Evolutionary conservation across 37 sponge, comb jelly and placozoan genomes (phyloP).

Genomic region (Amphimedon queenslandica): DNA sequence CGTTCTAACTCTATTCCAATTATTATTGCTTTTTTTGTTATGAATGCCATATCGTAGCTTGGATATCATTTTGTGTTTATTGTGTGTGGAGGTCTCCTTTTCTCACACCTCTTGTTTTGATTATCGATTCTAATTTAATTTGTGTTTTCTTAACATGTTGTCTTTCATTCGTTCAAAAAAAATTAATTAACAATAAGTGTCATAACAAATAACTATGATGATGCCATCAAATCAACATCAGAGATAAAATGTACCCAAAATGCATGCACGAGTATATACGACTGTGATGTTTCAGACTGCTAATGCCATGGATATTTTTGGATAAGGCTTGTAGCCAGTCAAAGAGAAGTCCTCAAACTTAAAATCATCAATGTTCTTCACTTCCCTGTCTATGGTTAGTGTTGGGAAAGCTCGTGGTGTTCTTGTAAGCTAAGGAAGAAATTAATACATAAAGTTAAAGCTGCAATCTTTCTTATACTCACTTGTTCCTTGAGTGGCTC

Average conservation of each 20-base stretch:
- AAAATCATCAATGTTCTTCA: slow-evolving; percentile 85
- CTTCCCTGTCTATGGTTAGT: slow-evolving; percentile 61
- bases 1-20: too few species aligned
- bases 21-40: too few species aligned
- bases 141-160: too few species aligned
- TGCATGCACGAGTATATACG: neutral
- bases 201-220: neutral
- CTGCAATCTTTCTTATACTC: neutral
- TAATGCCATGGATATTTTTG: slow-evolving; percentile 93
- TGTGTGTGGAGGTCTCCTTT: too few species aligned
- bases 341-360: slow-evolving; percentile 78
- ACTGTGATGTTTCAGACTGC: slow-evolving; percentile 51
- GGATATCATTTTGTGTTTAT: too few species aligned
- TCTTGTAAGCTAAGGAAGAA: slow-evolving; percentile 50
- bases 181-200: neutral
- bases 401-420: slow-evolving; percentile 76
- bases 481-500: slow-evolving; percentile 87
- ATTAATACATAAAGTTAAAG: neutral
- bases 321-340: slow-evolving; percentile 79
- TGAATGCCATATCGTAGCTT: too few species aligned
- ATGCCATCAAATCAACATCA: neutral
- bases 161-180: neutral
- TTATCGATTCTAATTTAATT: too few species aligned
- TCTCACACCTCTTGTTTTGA: too few species aligned
- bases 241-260: neutral